Conservation (phyloP, 2,888 invertebrate genomes). For the Tricholauxania praeusta region DNA sequence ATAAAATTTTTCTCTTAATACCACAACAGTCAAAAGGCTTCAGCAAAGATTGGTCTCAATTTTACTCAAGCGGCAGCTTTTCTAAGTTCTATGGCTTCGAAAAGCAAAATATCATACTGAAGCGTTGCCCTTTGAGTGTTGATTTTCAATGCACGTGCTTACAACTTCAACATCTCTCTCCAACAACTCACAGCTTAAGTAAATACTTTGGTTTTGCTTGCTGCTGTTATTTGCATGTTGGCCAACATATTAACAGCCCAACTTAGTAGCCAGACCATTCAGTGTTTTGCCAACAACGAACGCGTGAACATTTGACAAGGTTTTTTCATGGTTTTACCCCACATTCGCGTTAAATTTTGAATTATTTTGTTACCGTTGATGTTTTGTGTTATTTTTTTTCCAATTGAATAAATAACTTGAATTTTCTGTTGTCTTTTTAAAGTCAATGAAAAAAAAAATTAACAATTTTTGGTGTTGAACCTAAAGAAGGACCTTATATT, state of each 20-base stretch:
- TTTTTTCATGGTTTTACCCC: not conserved
- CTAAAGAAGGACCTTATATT: not conserved
- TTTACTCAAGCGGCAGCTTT: too few relatives aligned
- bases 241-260: conserved; percentile 17
- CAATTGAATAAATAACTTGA: not conserved
- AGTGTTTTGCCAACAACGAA: conserved; percentile 33
- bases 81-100: too few relatives aligned
- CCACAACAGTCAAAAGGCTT: too few relatives aligned
- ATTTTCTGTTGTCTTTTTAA: not conserved
- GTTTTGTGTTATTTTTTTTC: not conserved
- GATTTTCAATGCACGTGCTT: too few relatives aligned
- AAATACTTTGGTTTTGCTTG: conserved; percentile 7
- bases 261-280: conserved; percentile 14
- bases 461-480: not conserved
- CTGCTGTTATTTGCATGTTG: conserved; percentile 16
- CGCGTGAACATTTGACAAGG: conserved; percentile 22
- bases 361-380: not conserved
- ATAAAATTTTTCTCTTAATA: too few relatives aligned
- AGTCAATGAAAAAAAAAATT: not conserved
- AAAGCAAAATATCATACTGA: too few relatives aligned
- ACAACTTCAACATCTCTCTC: too few relatives aligned
- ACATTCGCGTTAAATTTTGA: not conserved
- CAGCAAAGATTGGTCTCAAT: too few relatives aligned
- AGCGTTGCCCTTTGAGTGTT: too few relatives aligned
- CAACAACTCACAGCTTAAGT: too few relatives aligned